Conservation (phyloP, 1,140 invertebrate species). For the Drosophila persimilis region DNA sequence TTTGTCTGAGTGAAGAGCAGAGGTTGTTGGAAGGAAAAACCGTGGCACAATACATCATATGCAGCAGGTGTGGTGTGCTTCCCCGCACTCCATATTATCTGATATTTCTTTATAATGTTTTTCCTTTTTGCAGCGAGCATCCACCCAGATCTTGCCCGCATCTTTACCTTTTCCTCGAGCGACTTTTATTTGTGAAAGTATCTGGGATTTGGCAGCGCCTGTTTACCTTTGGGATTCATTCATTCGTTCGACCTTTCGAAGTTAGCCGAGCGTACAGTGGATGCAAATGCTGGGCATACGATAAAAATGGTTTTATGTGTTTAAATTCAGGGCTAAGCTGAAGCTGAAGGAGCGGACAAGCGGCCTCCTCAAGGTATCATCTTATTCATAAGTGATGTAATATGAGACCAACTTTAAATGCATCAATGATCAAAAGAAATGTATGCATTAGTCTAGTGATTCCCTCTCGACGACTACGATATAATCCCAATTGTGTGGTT, state of each 20-base stretch:
- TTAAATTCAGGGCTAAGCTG: neutral
- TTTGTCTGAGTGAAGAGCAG: conserved; percentile 28
- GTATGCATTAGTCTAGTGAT: conserved; percentile 23
- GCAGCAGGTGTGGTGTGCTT: conserved; percentile 35
- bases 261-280: conserved; percentile 50
- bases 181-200: conserved; percentile 60
- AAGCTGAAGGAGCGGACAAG: neutral
- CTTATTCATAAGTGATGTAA: neutral
- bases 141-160: conserved; percentile 11
- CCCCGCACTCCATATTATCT: conserved; percentile 29
- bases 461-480: too few species aligned
- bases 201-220: conserved; percentile 57
- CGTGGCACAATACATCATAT: conserved; percentile 53
- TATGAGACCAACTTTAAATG: conserved; percentile 38
- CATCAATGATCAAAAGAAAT: conserved; percentile 27
- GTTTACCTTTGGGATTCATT: conserved; percentile 62
- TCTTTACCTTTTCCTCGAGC: conserved; percentile 25
- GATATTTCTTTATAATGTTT: conserved; percentile 44
- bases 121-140: conserved; percentile 11
- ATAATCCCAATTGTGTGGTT: neutral
- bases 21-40: conserved; percentile 6
- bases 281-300: conserved; percentile 21
- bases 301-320: conserved; percentile 4
- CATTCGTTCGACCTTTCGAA: conserved; percentile 41
- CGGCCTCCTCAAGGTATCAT: neutral